Percentiles rank a stretch among this genome's conserved stretches.
Evolutionary conservation across 2,888 invertebrate genomes (phyloP).

Genomic region (Brachycybe producta): DNA sequence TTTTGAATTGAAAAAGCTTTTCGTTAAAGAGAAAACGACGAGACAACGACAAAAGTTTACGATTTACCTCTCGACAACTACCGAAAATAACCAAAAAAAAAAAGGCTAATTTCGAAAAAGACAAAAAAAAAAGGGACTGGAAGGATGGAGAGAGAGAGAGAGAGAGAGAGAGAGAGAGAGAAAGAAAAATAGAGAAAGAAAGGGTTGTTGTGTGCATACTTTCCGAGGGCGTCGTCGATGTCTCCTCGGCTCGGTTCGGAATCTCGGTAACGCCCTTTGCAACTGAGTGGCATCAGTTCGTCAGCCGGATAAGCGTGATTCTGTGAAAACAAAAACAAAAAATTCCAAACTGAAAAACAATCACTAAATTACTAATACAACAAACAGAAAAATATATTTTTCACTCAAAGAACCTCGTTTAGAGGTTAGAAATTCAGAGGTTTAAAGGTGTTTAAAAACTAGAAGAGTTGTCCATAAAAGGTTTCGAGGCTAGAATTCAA

Average conservation of each 20-base stretch:
- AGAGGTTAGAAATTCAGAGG: not conserved
- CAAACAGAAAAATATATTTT: not conserved
- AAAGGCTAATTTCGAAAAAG: too few species aligned
- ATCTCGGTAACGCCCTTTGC: constrained; percentile 80
- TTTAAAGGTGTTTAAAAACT: too few species aligned
- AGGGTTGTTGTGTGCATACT: too few species aligned
- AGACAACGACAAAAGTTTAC: not conserved
- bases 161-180: too few species aligned
- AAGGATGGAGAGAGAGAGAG: too few species aligned
- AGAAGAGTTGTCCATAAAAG: too few species aligned
- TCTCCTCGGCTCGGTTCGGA: constrained; percentile 84
- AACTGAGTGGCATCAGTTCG: constrained; percentile 93
- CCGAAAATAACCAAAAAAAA: too few species aligned
- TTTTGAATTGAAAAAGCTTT: not conserved
- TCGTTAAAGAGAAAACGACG: not conserved
- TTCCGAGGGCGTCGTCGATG: constrained; percentile 91
- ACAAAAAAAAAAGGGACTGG: too few species aligned
- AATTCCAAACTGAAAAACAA: too few species aligned
- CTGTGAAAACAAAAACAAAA: constrained; percentile 27
- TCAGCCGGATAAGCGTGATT: constrained; percentile 94
- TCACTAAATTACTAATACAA: constrained; percentile 1
- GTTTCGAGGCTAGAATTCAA: too few species aligned
- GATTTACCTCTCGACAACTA: too few species aligned
- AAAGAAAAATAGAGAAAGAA: too few species aligned
- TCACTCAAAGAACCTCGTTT: constrained; percentile 1